Base-by-base conservation (phyloP, 2,797 vertebrate genomes). In the Protosalanx chinensis region DNA sequence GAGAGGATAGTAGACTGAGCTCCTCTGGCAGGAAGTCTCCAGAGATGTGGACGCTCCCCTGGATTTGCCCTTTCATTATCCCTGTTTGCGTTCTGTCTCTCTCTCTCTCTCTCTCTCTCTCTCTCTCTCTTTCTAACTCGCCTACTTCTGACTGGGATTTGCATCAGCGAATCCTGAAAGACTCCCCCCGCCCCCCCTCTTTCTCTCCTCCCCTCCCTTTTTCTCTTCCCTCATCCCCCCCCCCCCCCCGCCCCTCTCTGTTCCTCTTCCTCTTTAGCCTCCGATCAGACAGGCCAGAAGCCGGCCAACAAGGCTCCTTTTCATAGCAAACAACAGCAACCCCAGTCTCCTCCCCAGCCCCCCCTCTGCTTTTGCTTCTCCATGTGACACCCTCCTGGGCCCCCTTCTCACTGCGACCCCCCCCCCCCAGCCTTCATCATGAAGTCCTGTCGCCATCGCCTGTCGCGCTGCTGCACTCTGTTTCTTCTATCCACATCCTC, bases 251-350 rank as follows among this genome's bases (percentile, higher is more conserved):
- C 70, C 35, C 27, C 29, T 23, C 46, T 70, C 51, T 79, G 30
- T 67, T 33, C 53, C 23, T 81, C 59, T 56, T 46, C 67, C 64
- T 72, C 37, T 56, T 32, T 58, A 16, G 58, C 23, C 23, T 68
- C 65, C 53, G 57, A 74, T 69, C 73, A 75, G 74, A 79, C 70
- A 75, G 72, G 72, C 72, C 70, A 74, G 71, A 88, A 70, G 80
- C 80, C 78, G 64, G 69, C 74, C 80, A 88, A 88, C 87, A 91
- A 90, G 85, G 81, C 63, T 73, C 62, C 82, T 89, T 91, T 90
- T 90, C 76, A 88, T 74, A 75, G 76, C 70, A 71, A 71, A 79
- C 81, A 81, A 71, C 83, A 86, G 75, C 82, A 75, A 76, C 81
- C 81, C 79, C 46, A 76, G 70, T 69, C 70, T 70, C 18, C 8